These are phyloP conservation scores for Lucifuga dentata DNA, from an alignment of 2,113 vertebrate genomes.

Conservation along the genomic window DNA sequence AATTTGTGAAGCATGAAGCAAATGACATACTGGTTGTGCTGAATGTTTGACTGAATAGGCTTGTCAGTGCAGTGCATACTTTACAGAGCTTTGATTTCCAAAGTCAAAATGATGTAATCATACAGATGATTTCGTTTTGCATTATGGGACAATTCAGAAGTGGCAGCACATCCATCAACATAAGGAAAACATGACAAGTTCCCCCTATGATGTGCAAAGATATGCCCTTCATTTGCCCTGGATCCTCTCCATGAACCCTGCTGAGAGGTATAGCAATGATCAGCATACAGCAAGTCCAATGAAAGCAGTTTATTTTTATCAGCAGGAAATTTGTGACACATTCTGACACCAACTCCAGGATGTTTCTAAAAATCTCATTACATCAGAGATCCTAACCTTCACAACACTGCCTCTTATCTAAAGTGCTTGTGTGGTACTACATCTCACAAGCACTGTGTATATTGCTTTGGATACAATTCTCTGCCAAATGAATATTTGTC, in stretches of 20 bases:
- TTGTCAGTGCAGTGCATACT: constrained; percentile 31
- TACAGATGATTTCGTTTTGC: constrained; percentile 51
- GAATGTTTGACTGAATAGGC: constrained; percentile 28
- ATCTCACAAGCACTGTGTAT: no score
- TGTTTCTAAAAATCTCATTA: constrained; percentile 44
- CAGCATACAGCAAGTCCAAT: constrained; percentile 44
- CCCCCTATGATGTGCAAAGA: constrained; percentile 45
- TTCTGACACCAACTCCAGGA: constrained; percentile 40
- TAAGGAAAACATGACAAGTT: constrained; percentile 72
- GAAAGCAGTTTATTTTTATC: constrained; percentile 53
- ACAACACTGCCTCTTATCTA: constrained; percentile 40
- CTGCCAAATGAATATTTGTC: no score
- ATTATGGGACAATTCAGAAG: constrained; percentile 65
- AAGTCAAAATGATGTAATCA: constrained; percentile 66
- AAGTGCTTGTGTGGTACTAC: background rate
- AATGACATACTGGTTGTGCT: constrained; percentile 3
- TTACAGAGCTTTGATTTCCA: constrained; percentile 63
- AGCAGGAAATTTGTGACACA: constrained; percentile 33
- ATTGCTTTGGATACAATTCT: no score
- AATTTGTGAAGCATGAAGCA: constrained; percentile 38
- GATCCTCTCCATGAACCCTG: constrained; percentile 60
- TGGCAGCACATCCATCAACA: constrained; percentile 66
- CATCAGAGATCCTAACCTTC: constrained; percentile 56
- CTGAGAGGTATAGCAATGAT: constrained; percentile 35
- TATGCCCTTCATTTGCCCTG: constrained; percentile 70